These are phyloP conservation scores for Zaprionus davidi DNA, from an alignment of 1,140 invertebrate genomes.

Conservation along the genomic window DNA sequence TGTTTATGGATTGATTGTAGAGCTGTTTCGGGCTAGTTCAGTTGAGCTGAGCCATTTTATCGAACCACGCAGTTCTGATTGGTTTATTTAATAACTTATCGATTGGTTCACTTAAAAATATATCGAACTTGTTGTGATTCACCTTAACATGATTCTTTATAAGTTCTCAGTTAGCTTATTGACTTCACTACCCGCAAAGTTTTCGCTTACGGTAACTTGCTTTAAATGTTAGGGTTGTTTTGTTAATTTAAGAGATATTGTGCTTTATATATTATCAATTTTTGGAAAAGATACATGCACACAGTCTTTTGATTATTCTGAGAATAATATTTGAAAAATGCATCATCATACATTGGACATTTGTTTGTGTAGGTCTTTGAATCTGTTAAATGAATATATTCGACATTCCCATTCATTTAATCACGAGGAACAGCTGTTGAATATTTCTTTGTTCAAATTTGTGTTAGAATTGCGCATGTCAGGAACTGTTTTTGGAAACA, in stretches of 20 bases:
- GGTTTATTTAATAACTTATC: background rate
- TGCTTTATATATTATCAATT: too few relatives aligned
- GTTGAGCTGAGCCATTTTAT: constrained; percentile 23
- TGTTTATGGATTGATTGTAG: constrained; percentile 73
- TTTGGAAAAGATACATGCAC: too few relatives aligned
- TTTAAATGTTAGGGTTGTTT: too few relatives aligned
- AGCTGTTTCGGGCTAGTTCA: constrained; percentile 48
- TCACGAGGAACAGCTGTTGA: constrained; percentile 28
- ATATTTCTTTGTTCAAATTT: background rate
- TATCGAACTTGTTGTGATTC: constrained; percentile 17
- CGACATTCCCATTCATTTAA: background rate
- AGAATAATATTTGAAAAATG: background rate
- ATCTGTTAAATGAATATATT: background rate
- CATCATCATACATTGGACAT: background rate
- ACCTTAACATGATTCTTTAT: background rate
- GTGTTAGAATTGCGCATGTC: constrained; percentile 35
- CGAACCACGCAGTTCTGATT: constrained; percentile 17
- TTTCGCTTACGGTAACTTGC: too few relatives aligned
- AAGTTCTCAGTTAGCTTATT: background rate
- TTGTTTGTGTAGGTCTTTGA: background rate
- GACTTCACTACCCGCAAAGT: background rate
- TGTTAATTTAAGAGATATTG: too few relatives aligned
- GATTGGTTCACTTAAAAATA: background rate
- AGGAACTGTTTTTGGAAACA: constrained; percentile 26
- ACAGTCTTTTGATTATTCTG: too few relatives aligned